Conservation (phyloP, 2,888 invertebrate genomes). For the Drosophila diplacantha region DNA sequence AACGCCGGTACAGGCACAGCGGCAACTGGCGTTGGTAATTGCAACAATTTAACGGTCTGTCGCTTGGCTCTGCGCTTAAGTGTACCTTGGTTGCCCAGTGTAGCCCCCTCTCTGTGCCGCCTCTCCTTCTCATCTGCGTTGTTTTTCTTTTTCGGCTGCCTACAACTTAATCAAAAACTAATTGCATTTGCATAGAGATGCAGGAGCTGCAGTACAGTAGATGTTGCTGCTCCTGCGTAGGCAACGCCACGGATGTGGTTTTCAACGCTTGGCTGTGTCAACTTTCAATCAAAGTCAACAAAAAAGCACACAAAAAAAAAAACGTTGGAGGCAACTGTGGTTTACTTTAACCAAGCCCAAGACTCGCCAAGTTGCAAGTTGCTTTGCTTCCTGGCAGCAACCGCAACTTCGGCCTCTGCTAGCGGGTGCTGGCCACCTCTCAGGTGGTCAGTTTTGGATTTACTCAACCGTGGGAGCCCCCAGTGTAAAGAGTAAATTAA, state of each 20-base stretch:
- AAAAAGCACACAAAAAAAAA: slow-evolving; percentile 44
- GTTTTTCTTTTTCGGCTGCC: slow-evolving; percentile 48
- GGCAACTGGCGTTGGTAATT: slow-evolving; percentile 72
- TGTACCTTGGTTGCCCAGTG: slow-evolving; percentile 68
- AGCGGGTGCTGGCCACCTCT: slow-evolving; percentile 62
- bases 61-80: slow-evolving; percentile 74
- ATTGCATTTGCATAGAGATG: slow-evolving; percentile 68
- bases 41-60: slow-evolving; percentile 77
- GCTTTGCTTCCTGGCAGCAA: slow-evolving; percentile 62
- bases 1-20: slow-evolving; percentile 33
- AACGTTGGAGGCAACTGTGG: slow-evolving; percentile 55
- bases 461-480: slow-evolving; percentile 70
- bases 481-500: slow-evolving; percentile 49
- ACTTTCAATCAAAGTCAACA: slow-evolving; percentile 72
- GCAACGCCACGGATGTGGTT: slow-evolving; percentile 74
- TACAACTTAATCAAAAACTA: slow-evolving; percentile 73
- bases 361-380: slow-evolving; percentile 25
- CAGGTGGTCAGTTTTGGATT: slow-evolving; percentile 43
- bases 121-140: slow-evolving; percentile 2
- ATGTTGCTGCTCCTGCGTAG: slow-evolving; percentile 37
- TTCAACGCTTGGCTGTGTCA: slow-evolving; percentile 74
- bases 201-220: slow-evolving; percentile 20
- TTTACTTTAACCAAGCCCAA: slow-evolving; percentile 54
- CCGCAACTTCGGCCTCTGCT: slow-evolving; percentile 42
- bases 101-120: neutral